Conservation (phyloP, 2,888 invertebrate species). For the Pherbina coryleti region DNA sequence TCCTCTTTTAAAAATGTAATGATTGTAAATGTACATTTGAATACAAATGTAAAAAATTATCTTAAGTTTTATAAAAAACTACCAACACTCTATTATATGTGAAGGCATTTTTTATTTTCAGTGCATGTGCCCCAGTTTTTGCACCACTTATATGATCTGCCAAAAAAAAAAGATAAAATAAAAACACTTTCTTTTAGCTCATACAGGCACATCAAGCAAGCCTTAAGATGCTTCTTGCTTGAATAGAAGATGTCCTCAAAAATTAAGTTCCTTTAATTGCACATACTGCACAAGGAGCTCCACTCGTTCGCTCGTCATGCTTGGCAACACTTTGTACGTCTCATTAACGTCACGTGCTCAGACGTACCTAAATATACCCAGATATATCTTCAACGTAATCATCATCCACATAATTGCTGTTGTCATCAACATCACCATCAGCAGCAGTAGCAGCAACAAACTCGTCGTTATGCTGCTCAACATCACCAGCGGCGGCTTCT, state of each 20-base stretch:
- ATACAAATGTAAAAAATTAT: no score
- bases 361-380: neutral
- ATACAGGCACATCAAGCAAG: neutral
- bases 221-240: neutral
- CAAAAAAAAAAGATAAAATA: no score
- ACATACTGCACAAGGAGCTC: neutral
- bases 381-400: conserved; percentile 1
- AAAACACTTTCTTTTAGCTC: no score
- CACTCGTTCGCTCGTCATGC: neutral
- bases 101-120: neutral
- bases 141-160: no score
- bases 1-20: no score
- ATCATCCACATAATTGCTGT: neutral
- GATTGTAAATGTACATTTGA: no score
- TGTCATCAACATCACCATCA: conserved; percentile 2
- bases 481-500: neutral
- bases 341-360: conserved; percentile 26
- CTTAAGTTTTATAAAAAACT: no score
- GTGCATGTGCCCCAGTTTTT: neutral
- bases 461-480: neutral
- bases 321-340: conserved; percentile 6
- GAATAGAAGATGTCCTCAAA: conserved; percentile 12
- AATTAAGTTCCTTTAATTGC: conserved; percentile 26
- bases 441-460: neutral
- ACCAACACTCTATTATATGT: no score